Evolutionary conservation across 2,113 vertebrate species (phyloP).

Genomic region (Xenus cinereus): DNA sequence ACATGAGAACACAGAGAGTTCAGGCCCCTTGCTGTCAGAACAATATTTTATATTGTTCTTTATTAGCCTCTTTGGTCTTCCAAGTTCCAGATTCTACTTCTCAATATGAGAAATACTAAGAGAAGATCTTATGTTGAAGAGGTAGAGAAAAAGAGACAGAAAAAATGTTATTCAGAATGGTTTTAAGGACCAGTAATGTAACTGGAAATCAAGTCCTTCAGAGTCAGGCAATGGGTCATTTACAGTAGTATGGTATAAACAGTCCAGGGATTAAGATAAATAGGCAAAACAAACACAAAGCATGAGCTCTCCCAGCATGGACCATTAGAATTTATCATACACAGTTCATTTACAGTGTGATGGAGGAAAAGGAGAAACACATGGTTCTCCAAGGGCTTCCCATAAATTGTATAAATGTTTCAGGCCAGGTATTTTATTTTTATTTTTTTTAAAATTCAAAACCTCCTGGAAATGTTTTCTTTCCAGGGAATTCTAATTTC

Average conservation of each 20-base stretch:
- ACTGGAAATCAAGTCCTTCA: neutral
- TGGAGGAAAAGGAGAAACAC: neutral
- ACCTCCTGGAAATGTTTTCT: neutral
- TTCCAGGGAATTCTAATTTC: neutral
- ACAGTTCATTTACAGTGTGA: neutral
- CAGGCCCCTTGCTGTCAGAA: neutral
- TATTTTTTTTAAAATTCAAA: neutral
- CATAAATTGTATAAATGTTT: neutral
- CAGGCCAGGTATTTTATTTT: rapidly evolving
- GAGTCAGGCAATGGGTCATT: neutral
- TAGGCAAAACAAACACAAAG: neutral
- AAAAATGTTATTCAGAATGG: neutral
- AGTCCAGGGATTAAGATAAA: neutral
- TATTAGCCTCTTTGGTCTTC: neutral
- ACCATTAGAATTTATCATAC: neutral
- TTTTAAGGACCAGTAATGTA: neutral
- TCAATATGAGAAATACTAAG: neutral
- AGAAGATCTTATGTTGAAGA: neutral
- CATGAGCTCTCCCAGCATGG: neutral
- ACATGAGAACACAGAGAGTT: neutral
- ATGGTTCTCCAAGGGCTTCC: neutral
- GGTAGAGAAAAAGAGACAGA: neutral
- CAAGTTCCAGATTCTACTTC: rapidly evolving
- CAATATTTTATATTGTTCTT: neutral
- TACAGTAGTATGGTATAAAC: neutral